These are phyloP conservation scores for Hedychridium roseum DNA, from an alignment of 2,888 invertebrate species.

Conservation along the genomic window DNA sequence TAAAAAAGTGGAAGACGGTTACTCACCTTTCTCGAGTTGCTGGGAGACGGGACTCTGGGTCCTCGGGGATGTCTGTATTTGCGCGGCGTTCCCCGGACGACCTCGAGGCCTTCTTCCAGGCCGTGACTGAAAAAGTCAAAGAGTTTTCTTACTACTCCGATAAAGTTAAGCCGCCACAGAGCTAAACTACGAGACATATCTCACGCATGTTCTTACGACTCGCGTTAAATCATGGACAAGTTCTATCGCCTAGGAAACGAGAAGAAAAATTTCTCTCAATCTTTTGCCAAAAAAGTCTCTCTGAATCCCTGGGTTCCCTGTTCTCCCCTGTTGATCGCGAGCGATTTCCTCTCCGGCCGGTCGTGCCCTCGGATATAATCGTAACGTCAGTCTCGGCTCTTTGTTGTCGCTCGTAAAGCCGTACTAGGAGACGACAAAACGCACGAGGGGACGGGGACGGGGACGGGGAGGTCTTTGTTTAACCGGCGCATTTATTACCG, in stretches of 20 bases:
- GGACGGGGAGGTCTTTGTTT: conserved; percentile 35
- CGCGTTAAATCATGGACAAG: too few species aligned
- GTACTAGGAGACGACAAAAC: conserved; percentile 1
- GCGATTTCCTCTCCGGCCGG: conserved; percentile 8
- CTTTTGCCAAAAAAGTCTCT: too few species aligned
- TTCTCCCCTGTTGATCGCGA: not conserved
- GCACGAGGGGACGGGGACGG: conserved; percentile 6
- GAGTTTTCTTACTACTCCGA: too few species aligned
- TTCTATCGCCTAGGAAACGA: too few species aligned
- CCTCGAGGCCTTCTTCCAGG: conserved; percentile 58
- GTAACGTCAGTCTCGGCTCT: conserved; percentile 34
- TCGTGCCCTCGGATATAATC: conserved; percentile 31
- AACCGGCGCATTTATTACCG: conserved; percentile 50
- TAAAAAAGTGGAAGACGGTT: conserved; percentile 1
- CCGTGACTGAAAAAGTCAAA: conserved; percentile 56
- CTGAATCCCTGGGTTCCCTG: conserved; percentile 4
- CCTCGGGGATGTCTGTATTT: conserved; percentile 51
- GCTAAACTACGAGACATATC: too few species aligned
- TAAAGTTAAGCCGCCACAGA: too few species aligned
- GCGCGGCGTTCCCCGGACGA: conserved; percentile 55
- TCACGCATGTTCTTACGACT: too few species aligned
- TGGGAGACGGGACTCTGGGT: conserved; percentile 55
- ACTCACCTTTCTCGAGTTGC: conserved; percentile 59
- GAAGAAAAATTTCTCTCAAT: too few species aligned
- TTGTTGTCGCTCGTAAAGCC: conserved; percentile 37